phyloP scores from a whole-genome alignment of 2,797 vertebrate genomes.

The Phoeniculus purpureus region DNA sequence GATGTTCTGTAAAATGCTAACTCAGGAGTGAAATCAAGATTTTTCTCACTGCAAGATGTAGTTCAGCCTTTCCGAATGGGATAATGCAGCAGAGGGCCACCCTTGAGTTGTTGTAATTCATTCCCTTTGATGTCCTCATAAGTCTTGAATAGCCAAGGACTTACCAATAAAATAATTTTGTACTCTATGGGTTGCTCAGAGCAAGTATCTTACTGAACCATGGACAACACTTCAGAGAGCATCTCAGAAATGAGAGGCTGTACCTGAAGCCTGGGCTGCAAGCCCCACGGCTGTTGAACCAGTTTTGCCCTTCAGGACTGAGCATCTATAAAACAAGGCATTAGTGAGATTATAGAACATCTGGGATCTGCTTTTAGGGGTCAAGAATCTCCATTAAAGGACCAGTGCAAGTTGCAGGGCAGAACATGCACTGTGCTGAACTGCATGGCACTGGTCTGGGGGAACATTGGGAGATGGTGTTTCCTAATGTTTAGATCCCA shows the following conservation, averaged over 20 bases:
- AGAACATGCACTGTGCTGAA: background rate
- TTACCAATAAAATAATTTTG: background rate
- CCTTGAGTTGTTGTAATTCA: background rate
- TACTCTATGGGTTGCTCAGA: background rate
- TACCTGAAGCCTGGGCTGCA: background rate
- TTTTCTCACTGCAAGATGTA: slow-evolving; percentile 5
- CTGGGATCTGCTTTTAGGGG: background rate
- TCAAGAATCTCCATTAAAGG: background rate
- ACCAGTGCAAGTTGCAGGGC: background rate
- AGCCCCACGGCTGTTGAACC: background rate
- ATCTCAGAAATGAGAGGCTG: background rate
- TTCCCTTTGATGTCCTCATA: background rate
- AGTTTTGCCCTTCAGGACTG: background rate
- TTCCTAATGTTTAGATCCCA: background rate
- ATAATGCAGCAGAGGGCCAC: background rate
- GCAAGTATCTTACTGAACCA: background rate
- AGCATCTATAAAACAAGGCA: background rate
- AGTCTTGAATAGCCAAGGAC: background rate
- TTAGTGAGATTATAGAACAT: background rate
- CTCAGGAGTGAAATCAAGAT: slow-evolving; percentile 33
- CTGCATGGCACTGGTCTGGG: background rate
- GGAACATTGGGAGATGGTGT: background rate
- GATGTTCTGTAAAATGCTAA: background rate
- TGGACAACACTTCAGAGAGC: background rate
- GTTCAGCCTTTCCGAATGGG: background rate